Evolutionary conservation across 2,888 invertebrate species (phyloP), one percentile per base, ranked within the genome.

Genomic region (Amiota mariae): DNA sequence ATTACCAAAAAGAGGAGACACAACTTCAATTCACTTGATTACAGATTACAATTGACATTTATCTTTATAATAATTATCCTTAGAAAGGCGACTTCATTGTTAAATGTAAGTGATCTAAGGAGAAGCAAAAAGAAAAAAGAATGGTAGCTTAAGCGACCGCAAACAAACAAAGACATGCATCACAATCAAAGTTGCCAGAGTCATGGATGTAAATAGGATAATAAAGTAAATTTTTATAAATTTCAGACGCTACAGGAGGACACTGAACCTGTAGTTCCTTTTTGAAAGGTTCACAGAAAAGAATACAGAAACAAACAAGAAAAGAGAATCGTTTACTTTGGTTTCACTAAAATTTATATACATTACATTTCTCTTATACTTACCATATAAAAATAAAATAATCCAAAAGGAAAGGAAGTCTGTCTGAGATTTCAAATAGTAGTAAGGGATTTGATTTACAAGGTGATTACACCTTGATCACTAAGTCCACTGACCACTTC

Each of bases 111-210:
- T 24, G 73, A 20, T 74, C 59, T 49, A 70, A 24, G 63, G 72
- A 72, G 79, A 73, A 76, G 18, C n/a, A n/a, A 13, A 57, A 15
- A n/a, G 61, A 70, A 73, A 70, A 36, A 51, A 73, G 76, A 70
- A 36, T 36, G 36, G 36, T 36, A 6, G 36, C 36, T 36, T 36
- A 36, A 36, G 36, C 76, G 75, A 56, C 48, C 51, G 63, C 76
- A 78, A 76, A 67, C 56, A 36, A 20, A 72, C 51, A 51, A 64
- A 20, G 59, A 18, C 59, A 36, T 36, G 36, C 20, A 20, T 20
- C 59, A 18, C 59, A 18, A 11, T 18, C 59, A 59, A 4, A 4
- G n/a, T 59, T 36, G 36, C 36, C 4, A 36, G 59, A 66, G 66
- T 48, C 66, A 18, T 18, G 18, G 24, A 10, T 18, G 3, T 59